phyloP scores from a whole-genome alignment of 2,888 invertebrate species.

The Drosophila robusta region DNA sequence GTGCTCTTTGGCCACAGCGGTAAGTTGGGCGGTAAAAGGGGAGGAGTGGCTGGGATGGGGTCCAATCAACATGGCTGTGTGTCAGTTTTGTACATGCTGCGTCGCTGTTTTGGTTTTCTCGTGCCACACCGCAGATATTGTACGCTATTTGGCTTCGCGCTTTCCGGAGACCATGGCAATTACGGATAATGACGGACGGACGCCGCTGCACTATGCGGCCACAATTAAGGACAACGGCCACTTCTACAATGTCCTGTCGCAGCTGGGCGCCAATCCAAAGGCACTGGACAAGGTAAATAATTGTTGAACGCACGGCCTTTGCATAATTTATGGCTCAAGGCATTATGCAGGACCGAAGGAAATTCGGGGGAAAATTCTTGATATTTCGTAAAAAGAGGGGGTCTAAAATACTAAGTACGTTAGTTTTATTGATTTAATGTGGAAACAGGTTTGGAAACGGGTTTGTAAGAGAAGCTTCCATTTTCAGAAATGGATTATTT shows the following conservation, averaged over 20 bases:
- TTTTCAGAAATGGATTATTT: too few species aligned
- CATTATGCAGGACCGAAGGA: slow-evolving; percentile 2
- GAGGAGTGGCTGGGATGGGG: too few species aligned
- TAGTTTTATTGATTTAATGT: too few species aligned
- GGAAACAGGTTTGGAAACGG: too few species aligned
- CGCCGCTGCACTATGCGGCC: slow-evolving; percentile 95
- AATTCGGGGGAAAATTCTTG: neutral
- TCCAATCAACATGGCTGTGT: neutral
- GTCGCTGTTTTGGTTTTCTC: neutral
- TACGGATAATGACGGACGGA: slow-evolving; percentile 91
- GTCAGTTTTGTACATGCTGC: slow-evolving; percentile 16
- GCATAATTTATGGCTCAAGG: slow-evolving; percentile 33
- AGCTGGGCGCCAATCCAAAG: slow-evolving; percentile 94
- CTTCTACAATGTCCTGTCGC: slow-evolving; percentile 93
- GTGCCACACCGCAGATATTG: slow-evolving; percentile 76
- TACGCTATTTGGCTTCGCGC: slow-evolving; percentile 89
- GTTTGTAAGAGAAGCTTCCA: too few species aligned
- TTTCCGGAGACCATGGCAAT: slow-evolving; percentile 95
- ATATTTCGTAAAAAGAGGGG: neutral
- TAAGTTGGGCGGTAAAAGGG: slow-evolving; percentile 66
- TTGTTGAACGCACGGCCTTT: neutral
- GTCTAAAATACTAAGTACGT: neutral
- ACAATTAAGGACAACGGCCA: slow-evolving; percentile 94
- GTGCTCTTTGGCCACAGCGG: slow-evolving; percentile 93
- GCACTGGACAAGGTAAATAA: slow-evolving; percentile 92